phyloP scores from a whole-genome alignment of 2,113 vertebrate species.

The Ictalurus punctatus region DNA sequence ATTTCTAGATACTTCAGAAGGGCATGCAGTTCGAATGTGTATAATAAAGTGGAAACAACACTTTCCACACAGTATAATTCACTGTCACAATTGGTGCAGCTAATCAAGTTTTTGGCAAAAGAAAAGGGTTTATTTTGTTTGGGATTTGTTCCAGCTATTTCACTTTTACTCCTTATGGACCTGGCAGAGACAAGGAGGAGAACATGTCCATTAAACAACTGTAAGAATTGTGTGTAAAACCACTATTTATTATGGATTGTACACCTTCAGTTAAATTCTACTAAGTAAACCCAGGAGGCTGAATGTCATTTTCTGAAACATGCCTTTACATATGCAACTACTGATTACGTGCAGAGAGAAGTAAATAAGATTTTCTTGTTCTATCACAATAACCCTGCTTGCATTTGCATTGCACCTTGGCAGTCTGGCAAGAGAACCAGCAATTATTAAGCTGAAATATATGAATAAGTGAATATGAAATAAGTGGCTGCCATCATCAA shows the following conservation, averaged over 20 bases:
- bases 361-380: conserved; percentile 12
- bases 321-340: conserved; percentile 20
- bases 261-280: not conserved
- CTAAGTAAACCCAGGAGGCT: not conserved
- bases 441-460: conserved; percentile 12
- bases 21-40: not conserved
- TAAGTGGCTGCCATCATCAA: conserved; percentile 50
- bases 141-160: conserved; percentile 2
- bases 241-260: conserved; percentile 13
- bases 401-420: not conserved
- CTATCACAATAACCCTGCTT: conserved; percentile 22
- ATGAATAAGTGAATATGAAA: not conserved
- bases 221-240: not conserved
- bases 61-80: not conserved
- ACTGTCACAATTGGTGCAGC: not conserved
- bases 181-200: not conserved
- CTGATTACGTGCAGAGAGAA: conserved; percentile 18
- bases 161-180: not conserved
- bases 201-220: not conserved
- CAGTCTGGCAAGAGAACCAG: not conserved
- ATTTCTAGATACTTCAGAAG: not conserved
- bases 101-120: not conserved
- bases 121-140: not conserved
- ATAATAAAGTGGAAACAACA: conserved; percentile 4
- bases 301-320: conserved; percentile 20